These are phyloP conservation scores for Perca fluviatilis DNA, from an alignment of 2,113 vertebrate genomes.

Conservation along the genomic window DNA sequence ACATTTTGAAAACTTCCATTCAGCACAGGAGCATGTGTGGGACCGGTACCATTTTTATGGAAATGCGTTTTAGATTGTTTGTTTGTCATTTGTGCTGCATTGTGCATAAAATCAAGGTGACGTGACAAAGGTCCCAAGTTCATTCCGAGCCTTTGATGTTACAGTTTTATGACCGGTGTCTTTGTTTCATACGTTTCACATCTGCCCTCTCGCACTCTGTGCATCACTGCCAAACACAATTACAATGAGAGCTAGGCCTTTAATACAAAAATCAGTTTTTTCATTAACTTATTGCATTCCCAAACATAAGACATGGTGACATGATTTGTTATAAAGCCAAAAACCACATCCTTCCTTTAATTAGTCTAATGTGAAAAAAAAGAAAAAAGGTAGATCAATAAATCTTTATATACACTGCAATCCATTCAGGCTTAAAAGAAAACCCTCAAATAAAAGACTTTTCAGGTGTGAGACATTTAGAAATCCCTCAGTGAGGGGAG, in stretches of 20 bases:
- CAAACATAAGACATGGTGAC: neutral
- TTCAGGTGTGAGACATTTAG: neutral
- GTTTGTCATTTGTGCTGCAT: constrained; percentile 11
- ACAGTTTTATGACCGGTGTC: constrained; percentile 1
- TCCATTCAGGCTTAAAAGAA: constrained; percentile 7
- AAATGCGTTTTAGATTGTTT: neutral
- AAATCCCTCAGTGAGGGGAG: neutral
- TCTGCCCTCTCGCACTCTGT: neutral
- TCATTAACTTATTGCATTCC: neutral
- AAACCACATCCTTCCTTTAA: neutral
- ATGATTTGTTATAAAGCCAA: constrained; percentile 2
- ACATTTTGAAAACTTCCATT: neutral
- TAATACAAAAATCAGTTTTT: constrained; percentile 1
- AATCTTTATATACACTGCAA: neutral
- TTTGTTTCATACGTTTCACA: neutral
- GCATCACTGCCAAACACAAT: neutral
- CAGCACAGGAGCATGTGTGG: neutral
- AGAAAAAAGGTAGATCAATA: neutral
- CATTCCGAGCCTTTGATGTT: neutral
- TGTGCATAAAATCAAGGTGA: constrained; percentile 24
- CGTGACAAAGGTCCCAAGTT: neutral
- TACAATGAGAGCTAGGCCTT: neutral
- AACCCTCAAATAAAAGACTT: neutral
- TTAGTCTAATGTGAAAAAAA: neutral
- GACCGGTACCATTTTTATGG: neutral